Conservation (phyloP, 2,888 invertebrate genomes). For the Autographa pulchrina region DNA sequence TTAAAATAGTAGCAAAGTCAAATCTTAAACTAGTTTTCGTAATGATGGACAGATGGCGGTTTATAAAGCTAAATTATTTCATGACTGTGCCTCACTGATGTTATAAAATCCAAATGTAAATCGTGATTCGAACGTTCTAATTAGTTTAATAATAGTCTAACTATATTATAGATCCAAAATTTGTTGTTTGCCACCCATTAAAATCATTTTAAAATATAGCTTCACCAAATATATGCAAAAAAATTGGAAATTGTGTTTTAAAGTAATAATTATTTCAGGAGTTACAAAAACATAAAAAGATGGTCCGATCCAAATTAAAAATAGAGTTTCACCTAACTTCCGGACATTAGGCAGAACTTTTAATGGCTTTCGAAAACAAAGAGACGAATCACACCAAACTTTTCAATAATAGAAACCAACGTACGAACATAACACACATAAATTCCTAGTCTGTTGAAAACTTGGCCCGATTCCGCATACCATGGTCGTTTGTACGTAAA, state of each 20-base stretch:
- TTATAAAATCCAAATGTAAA: too few species aligned
- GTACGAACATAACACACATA: constrained; percentile 19
- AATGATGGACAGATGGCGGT: too few species aligned
- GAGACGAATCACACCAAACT: not conserved
- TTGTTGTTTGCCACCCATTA: not conserved
- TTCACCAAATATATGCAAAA: not conserved
- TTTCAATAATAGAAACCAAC: constrained; percentile 13
- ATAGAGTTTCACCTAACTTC: not conserved
- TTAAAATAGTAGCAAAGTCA: too few species aligned
- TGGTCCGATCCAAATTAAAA: not conserved
- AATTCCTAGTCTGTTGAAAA: constrained; percentile 40
- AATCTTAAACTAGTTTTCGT: too few species aligned
- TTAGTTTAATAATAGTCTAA: not conserved
- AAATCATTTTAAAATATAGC: not conserved
- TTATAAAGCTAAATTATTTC: too few species aligned
- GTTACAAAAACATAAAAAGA: not conserved
- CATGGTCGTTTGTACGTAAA: constrained; percentile 60
- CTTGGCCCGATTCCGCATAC: constrained; percentile 58
- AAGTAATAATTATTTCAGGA: not conserved
- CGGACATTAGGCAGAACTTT: not conserved
- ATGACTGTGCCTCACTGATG: too few species aligned
- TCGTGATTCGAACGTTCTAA: too few species aligned
- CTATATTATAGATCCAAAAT: not conserved
- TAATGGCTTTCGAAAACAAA: not conserved
- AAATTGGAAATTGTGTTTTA: not conserved